phyloP scores from a whole-genome alignment of 2,113 vertebrate species.

The Labeo rohita region DNA sequence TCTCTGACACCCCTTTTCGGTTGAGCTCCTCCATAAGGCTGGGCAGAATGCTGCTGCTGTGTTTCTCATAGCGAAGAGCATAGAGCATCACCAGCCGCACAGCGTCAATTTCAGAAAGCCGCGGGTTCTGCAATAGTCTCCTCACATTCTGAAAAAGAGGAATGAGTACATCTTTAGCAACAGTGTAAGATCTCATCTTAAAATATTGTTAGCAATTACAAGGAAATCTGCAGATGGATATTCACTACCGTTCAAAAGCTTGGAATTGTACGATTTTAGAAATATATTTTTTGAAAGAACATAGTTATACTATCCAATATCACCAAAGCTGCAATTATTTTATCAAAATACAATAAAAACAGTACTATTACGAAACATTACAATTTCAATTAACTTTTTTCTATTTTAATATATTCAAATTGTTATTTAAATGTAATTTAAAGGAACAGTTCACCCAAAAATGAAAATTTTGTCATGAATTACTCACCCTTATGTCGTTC shows the following conservation, averaged over 20 bases:
- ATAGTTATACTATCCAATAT: not conserved
- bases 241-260: not conserved
- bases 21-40: conserved; percentile 84
- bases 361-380: not conserved
- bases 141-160: conserved; percentile 81
- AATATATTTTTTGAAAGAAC: not conserved
- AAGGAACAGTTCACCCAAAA: not conserved
- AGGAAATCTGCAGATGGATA: not conserved
- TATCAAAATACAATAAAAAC: not conserved
- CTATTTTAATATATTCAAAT: not conserved
- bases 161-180: not conserved
- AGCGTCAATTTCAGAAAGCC: conserved; percentile 83
- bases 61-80: conserved; percentile 90
- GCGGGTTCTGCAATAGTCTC: conserved; percentile 86
- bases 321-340: not conserved
- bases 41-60: conserved; percentile 85
- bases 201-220: not conserved
- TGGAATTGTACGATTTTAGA: not conserved
- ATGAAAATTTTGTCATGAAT: no score
- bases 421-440: not conserved
- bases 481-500: no score
- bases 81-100: conserved; percentile 91
- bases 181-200: not conserved
- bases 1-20: conserved; percentile 81
- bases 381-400: no score